A percentile compares a stretch with the other conserved stretches of the same genome.
Evolutionary conservation across 2,797 vertebrate species (phyloP).

Genomic region (Acridotheres tristis): DNA sequence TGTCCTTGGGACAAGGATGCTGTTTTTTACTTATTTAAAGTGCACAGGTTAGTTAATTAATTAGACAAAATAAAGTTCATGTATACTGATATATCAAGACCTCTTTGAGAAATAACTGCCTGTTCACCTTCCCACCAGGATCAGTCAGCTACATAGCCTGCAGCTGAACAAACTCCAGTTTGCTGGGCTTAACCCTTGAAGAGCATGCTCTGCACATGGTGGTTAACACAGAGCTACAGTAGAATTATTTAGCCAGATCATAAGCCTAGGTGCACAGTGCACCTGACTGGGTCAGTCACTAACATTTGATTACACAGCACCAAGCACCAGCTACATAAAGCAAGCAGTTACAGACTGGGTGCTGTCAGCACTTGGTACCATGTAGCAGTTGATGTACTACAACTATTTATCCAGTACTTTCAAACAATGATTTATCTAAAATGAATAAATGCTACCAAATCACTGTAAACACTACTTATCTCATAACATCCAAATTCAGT

Average conservation of each 20-base stretch:
- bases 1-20: background rate
- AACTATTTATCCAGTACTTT: background rate
- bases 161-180: background rate
- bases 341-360: background rate
- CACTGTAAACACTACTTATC: background rate
- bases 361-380: background rate
- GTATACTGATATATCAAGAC: background rate
- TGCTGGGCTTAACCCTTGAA: background rate
- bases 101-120: background rate
- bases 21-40: background rate
- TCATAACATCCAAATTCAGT: background rate
- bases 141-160: background rate
- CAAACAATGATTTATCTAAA: background rate
- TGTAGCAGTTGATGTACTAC: background rate
- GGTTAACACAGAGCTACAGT: background rate
- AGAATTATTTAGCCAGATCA: background rate
- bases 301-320: background rate
- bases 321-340: background rate
- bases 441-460: background rate
- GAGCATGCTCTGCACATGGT: background rate
- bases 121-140: background rate
- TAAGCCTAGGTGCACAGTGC: background rate
- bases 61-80: background rate
- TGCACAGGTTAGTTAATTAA: background rate
- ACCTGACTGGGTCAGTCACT: background rate